Percentiles rank a stretch among this genome's conserved stretches.
Conservation (phyloP, 2,888 invertebrate genomes). For the Parasteatoda lunata region DNA sequence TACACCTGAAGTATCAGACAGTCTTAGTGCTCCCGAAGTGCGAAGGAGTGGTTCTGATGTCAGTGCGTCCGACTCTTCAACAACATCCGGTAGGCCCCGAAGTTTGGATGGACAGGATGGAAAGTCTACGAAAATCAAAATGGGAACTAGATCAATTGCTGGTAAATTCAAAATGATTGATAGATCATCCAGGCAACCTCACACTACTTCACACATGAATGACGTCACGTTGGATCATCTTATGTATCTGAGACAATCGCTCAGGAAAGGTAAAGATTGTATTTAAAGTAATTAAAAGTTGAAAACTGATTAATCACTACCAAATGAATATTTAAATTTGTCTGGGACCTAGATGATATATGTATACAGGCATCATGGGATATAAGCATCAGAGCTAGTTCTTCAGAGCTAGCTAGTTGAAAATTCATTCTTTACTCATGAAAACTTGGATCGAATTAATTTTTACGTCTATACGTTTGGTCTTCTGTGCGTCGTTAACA, state of each 20-base stretch:
- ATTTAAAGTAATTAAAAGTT: too few relatives aligned
- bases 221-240: slow-evolving; percentile 71
- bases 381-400: too few relatives aligned
- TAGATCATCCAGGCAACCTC: slow-evolving; percentile 28
- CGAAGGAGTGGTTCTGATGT: slow-evolving; percentile 62
- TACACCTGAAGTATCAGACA: slow-evolving; percentile 73
- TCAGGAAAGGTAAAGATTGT: slow-evolving; percentile 69
- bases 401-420: too few relatives aligned
- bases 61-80: slow-evolving; percentile 60
- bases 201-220: slow-evolving; percentile 32
- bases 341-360: too few relatives aligned
- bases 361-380: too few relatives aligned
- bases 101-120: slow-evolving; percentile 49
- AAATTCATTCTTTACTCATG: too few relatives aligned
- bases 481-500: too few relatives aligned
- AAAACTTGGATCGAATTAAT: too few relatives aligned
- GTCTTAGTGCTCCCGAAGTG: slow-evolving; percentile 70
- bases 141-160: slow-evolving; percentile 73
- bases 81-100: slow-evolving; percentile 67
- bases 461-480: too few relatives aligned
- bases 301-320: too few relatives aligned
- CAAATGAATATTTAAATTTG: too few relatives aligned
- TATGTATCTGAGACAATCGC: slow-evolving; percentile 71
- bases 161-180: slow-evolving; percentile 33
- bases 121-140: slow-evolving; percentile 71